Base-by-base conservation (phyloP, 2,888 invertebrate genomes). In the Caenorhabditis drosophilae region DNA sequence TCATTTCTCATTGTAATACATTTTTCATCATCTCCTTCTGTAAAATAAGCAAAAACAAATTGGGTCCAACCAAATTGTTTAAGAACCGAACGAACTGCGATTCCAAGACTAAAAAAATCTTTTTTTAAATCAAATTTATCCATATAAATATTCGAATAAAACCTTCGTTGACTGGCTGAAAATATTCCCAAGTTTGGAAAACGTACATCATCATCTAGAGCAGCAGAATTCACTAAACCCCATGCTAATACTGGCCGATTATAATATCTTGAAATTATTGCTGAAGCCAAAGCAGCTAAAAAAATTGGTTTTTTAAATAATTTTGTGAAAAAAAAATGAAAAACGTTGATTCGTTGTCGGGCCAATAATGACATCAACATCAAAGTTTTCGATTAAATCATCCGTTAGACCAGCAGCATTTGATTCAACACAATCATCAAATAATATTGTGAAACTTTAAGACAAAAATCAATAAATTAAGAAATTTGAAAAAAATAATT, bases 311-410 rank as follows among this genome's bases (percentile, higher is more conserved):
- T 6, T 34, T 12, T n/a, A 4, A 12, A 42, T 31, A 4, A 20
- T n/a, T 1, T 1, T 9, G 2, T 4, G 18, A 36, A 12, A 22
- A 40, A 49, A 6, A 16, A 25, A 7, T n/a, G 4, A 34, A 54
- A 54, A 54, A 77, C 77, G 73, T 44, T 68, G 67, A 45, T 69
- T 76, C 52, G 75, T 77, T 11, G 73, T 70, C 1, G 78, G 78
- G 9, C 78, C 78, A 16, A 78, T 58, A 35, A 78, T 66, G 9
- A 71, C 74, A 44, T 77, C 77, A 1, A 76, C 72, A 16, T 67
- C 40, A 35, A 66, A 42, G 4, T 66, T 63, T 9, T 61, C 54
- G 25, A 71, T 63, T 40, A 73, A 31, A 4, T 64, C 52, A 6
- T 63, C 61, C 0, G 72, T 55, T 27, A 40, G 61, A 16, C 77